Percentiles rank a stretch among this genome's conserved stretches.
phyloP scores from a whole-genome alignment of 1,140 invertebrate genomes.

The Medauroidea extradentata region DNA sequence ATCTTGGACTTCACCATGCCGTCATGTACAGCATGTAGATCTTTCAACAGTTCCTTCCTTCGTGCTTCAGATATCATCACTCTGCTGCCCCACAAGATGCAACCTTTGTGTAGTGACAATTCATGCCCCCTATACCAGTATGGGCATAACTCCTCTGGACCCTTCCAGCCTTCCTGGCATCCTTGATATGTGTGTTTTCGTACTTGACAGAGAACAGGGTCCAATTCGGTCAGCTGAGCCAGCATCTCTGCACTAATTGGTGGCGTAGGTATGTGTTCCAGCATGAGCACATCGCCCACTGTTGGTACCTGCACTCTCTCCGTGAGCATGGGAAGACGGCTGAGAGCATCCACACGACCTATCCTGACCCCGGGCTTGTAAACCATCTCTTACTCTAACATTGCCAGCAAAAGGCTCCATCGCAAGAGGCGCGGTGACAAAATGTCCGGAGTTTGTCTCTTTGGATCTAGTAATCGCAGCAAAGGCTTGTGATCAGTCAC shows the following conservation, averaged over 20 bases:
- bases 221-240: too few relatives aligned
- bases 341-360: too few relatives aligned
- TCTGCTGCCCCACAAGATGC: conserved; percentile 15
- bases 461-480: not conserved
- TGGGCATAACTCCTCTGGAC: not conserved
- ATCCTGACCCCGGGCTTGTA: too few relatives aligned
- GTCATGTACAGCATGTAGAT: conserved; percentile 33
- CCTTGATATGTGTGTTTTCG: too few relatives aligned
- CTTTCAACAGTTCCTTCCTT: conserved; percentile 22
- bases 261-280: too few relatives aligned
- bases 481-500: conserved; percentile 41
- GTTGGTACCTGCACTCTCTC: too few relatives aligned
- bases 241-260: too few relatives aligned
- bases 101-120: not conserved
- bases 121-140: not conserved
- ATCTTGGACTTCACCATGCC: conserved; percentile 40
- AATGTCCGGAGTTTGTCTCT: not conserved
- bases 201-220: too few relatives aligned
- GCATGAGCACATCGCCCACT: too few relatives aligned
- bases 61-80: conserved; percentile 31
- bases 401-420: not conserved
- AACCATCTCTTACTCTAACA: too few relatives aligned
- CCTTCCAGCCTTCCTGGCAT: too few relatives aligned
- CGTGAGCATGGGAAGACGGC: too few relatives aligned
- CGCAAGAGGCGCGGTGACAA: not conserved